A percentile compares a stretch with the other conserved stretches of the same genome.
These are phyloP conservation scores for Monopterus albus DNA, from an alignment of 2,113 vertebrate genomes.

Conservation along the genomic window DNA sequence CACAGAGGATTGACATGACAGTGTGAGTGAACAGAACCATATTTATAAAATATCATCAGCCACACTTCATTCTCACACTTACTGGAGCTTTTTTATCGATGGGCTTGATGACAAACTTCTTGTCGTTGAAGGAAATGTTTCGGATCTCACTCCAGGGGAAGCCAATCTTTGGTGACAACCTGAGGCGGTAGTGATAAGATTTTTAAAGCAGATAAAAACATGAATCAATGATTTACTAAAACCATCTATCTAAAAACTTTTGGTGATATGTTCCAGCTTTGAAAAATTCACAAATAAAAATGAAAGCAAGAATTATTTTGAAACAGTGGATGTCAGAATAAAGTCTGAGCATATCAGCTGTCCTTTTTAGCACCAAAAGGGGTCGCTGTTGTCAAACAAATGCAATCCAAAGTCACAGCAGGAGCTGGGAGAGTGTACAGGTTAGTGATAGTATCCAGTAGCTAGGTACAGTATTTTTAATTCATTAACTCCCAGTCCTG, in stretches of 20 bases:
- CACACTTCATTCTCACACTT: constrained; percentile 62
- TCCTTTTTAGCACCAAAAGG: too few species aligned
- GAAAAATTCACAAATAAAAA: background rate
- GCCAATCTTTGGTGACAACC: constrained; percentile 97
- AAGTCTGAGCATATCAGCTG: too few species aligned
- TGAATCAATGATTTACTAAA: too few species aligned
- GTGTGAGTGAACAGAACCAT: fast-evolving
- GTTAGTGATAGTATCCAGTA: too few species aligned
- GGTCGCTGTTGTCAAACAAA: constrained; percentile 24
- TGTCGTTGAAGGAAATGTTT: constrained; percentile 98
- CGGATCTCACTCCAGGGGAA: constrained; percentile 99
- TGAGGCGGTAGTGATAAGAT: constrained; percentile 64
- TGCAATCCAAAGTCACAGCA: background rate
- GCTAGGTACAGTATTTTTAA: too few species aligned
- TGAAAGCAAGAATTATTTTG: too few species aligned
- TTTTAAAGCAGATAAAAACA: too few species aligned
- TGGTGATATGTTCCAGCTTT: background rate
- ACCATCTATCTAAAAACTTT: too few species aligned
- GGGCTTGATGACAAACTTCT: constrained; percentile 98
- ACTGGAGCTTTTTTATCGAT: constrained; percentile 98
- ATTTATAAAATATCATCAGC: too few species aligned
- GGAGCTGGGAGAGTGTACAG: background rate
- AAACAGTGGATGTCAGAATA: background rate
- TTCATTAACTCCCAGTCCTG: background rate
- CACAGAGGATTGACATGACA: background rate